Conservation (phyloP, 30 jellyfish, hydroid and myxozoan genomes). For the Sanderia malayensis region DNA sequence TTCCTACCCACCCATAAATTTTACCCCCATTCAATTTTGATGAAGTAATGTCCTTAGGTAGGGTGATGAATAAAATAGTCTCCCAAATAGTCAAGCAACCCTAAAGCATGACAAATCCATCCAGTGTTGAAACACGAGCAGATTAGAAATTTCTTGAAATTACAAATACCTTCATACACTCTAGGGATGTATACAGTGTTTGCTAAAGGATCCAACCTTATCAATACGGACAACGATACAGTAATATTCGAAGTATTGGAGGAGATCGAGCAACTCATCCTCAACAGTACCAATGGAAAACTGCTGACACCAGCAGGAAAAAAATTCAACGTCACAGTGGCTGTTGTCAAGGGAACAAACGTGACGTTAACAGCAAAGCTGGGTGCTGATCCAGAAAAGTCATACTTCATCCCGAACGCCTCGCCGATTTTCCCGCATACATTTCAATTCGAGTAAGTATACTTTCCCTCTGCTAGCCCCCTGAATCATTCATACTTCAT, state of each 20-base stretch:
- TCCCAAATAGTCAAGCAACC: no score
- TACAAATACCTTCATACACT: no score
- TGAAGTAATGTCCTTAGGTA: no score
- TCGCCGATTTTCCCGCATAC: neutral
- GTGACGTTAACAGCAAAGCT: conserved; percentile 22
- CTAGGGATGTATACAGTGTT: conserved; percentile 24
- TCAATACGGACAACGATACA: conserved; percentile 37
- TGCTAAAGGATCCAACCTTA: conserved; percentile 28
- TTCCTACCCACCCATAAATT: no score
- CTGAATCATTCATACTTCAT: no score
- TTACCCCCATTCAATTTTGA: no score
- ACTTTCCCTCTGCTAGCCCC: no score
- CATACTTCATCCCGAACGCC: neutral
- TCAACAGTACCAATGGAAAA: conserved; percentile 7
- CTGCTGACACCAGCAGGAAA: conserved; percentile 4
- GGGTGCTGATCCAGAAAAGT: conserved; percentile 5
- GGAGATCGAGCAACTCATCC: conserved; percentile 15
- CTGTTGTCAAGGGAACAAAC: conserved; percentile 50
- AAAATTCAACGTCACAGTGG: conserved; percentile 4
- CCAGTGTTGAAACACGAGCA: no score
- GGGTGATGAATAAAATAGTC: no score
- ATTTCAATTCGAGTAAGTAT: conserved; percentile 4
- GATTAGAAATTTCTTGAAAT: no score
- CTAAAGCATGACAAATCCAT: no score
- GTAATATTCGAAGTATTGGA: conserved; percentile 25